Percentiles rank a stretch among this genome's conserved stretches.
Evolutionary conservation across 1,140 invertebrate species (phyloP).

Genomic region (Agrilus planipennis): DNA sequence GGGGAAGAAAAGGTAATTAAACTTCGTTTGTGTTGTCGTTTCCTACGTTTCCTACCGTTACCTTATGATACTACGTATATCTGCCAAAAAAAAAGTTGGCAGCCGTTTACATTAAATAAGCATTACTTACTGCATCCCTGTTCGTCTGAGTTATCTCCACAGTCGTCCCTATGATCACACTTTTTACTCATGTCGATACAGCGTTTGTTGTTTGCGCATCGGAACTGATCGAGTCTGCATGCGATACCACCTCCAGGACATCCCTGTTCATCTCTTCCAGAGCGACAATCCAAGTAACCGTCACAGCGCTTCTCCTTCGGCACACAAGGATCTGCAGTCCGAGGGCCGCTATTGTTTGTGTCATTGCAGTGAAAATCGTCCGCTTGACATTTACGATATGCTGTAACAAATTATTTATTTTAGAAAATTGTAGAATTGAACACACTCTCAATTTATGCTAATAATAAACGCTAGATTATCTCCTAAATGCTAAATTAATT

Average conservation of each 20-base stretch:
- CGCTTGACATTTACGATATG: constrained; percentile 70
- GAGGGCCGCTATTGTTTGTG: constrained; percentile 29
- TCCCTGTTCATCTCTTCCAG: constrained; percentile 71
- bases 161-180: constrained; percentile 84
- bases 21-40: too few species aligned
- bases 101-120: too few species aligned
- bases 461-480: too few species aligned
- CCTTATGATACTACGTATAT: too few species aligned
- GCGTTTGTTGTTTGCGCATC: constrained; percentile 68
- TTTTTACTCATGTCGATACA: constrained; percentile 72
- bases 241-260: constrained; percentile 52
- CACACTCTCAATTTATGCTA: too few species aligned
- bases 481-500: too few species aligned
- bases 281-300: constrained; percentile 79
- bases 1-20: too few species aligned
- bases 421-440: too few species aligned
- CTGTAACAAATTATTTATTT: constrained; percentile 39
- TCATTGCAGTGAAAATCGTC: constrained; percentile 72
- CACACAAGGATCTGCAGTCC: constrained; percentile 59
- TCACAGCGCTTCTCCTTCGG: constrained; percentile 79
- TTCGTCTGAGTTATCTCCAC: constrained; percentile 83
- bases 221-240: constrained; percentile 79
- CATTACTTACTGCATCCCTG: constrained; percentile 64
- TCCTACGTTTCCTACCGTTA: too few species aligned
- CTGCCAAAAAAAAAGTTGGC: too few species aligned